These are phyloP conservation scores for Corythaeola cristata DNA, from an alignment of 2,113 vertebrate species.

Conservation along the genomic window DNA sequence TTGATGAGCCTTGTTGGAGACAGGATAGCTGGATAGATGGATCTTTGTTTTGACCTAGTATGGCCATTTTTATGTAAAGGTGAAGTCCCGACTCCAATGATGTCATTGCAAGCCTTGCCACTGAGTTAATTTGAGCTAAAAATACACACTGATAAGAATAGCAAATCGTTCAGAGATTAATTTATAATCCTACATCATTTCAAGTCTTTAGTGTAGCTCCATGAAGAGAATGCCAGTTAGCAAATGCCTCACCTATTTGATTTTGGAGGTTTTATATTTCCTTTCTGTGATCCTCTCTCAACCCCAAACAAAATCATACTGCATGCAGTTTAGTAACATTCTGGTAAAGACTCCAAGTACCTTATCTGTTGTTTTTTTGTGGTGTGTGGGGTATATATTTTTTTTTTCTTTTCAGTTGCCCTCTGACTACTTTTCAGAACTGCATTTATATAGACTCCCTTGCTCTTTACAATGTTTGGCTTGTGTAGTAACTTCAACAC, in stretches of 20 bases:
- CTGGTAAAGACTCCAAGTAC: slow-evolving; percentile 22
- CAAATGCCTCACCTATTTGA: slow-evolving; percentile 27
- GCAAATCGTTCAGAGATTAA: slow-evolving; percentile 52
- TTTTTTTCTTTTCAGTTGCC: slow-evolving; percentile 18
- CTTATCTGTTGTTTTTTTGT: slow-evolving; percentile 28
- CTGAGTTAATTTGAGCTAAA: slow-evolving; percentile 52
- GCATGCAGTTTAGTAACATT: slow-evolving; percentile 12
- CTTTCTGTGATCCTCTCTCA: slow-evolving; percentile 42
- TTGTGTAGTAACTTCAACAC: slow-evolving; percentile 82
- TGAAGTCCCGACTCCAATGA: background rate
- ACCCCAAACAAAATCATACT: background rate
- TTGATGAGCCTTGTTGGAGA: background rate
- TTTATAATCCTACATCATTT: slow-evolving; percentile 67
- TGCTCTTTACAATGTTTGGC: slow-evolving; percentile 85
- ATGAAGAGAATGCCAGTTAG: slow-evolving; percentile 11
- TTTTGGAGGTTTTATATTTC: slow-evolving; percentile 43
- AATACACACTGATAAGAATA: slow-evolving; percentile 13
- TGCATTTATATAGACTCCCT: slow-evolving; percentile 73
- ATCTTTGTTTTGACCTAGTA: slow-evolving; percentile 16
- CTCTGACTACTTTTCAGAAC: slow-evolving; percentile 70
- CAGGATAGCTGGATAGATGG: background rate
- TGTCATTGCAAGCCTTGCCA: slow-evolving; percentile 27
- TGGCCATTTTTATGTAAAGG: slow-evolving; percentile 26
- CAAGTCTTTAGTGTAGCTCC: slow-evolving; percentile 11
- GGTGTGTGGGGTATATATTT: too few species aligned